Conservation (phyloP, 2,888 invertebrate species). For the Aelia acuminata region DNA sequence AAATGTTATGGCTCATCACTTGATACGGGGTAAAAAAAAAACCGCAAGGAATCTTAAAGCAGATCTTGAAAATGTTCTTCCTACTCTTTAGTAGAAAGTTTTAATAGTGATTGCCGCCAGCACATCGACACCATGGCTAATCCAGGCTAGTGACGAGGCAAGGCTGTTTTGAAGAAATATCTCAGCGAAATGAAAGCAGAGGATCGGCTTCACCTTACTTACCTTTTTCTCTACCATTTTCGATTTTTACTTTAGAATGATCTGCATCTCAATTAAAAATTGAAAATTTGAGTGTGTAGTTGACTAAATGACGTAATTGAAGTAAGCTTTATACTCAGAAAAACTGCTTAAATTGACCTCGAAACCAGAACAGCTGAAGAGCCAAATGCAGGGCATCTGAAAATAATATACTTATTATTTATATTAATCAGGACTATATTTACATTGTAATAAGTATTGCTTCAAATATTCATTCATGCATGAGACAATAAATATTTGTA, state of each 20-base stretch:
- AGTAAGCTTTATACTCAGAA: too few relatives aligned
- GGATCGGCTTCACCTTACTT: background rate
- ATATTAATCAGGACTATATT: too few relatives aligned
- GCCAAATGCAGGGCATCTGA: too few relatives aligned
- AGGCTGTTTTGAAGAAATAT: background rate
- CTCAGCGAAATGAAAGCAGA: background rate
- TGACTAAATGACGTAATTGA: too few relatives aligned
- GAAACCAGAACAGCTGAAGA: too few relatives aligned
- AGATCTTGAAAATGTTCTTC: conserved; percentile 34
- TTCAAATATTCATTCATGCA: too few relatives aligned
- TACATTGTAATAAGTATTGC: too few relatives aligned
- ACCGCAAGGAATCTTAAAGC: conserved; percentile 5
- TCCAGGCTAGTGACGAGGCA: background rate
- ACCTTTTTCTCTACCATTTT: background rate
- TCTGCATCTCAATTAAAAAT: background rate
- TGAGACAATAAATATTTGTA: too few relatives aligned
- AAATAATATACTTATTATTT: too few relatives aligned
- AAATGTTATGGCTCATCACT: conserved; percentile 1
- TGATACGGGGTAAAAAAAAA: conserved; percentile 19
- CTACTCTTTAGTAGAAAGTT: conserved; percentile 12
- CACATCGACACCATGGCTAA: background rate
- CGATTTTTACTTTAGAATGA: background rate
- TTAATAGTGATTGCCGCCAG: conserved; percentile 10
- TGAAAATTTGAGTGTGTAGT: background rate
- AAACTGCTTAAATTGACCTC: too few relatives aligned